Conservation (phyloP, 2,113 vertebrate species). For the Nannobrachium achirus region DNA sequence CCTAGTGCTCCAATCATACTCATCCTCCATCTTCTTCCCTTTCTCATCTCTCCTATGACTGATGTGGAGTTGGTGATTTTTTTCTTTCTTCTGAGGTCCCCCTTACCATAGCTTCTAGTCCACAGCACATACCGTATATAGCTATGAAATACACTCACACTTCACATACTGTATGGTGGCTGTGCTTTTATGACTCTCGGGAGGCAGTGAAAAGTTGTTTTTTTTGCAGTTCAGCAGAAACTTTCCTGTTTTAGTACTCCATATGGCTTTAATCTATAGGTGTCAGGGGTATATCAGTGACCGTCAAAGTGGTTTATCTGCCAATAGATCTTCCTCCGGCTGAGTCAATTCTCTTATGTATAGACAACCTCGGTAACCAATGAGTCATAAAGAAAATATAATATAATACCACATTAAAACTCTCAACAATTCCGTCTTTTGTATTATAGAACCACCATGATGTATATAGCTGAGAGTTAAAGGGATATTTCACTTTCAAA, state of each 20-base stretch:
- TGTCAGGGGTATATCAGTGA: conserved; percentile 17
- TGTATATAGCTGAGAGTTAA: not conserved
- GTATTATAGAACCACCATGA: not conserved
- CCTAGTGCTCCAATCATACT: conserved; percentile 1
- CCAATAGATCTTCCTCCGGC: not conserved
- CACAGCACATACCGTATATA: conserved; percentile 28
- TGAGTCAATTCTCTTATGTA: conserved; percentile 10
- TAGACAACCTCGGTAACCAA: not conserved
- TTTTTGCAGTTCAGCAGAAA: conserved; percentile 61
- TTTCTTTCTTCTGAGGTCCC: conserved; percentile 22
- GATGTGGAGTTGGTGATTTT: conserved; percentile 2
- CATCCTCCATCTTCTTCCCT: conserved; percentile 13
- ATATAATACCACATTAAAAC: too few species aligned
- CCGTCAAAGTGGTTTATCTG: conserved; percentile 27
- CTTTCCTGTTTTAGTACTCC: conserved; percentile 38
- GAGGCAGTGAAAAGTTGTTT: conserved; percentile 37
- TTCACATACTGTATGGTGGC: conserved; percentile 48
- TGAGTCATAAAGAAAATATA: not conserved
- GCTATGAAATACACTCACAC: conserved; percentile 39
- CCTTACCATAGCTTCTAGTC: conserved; percentile 33
- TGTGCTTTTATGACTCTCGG: conserved; percentile 45
- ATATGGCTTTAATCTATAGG: conserved; percentile 39
- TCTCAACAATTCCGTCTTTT: not conserved
- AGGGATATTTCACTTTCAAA: not conserved
- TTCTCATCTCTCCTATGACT: conserved; percentile 29